Evolutionary conservation across 2,888 invertebrate species (phyloP).

Genomic region (Pheosia tremula): DNA sequence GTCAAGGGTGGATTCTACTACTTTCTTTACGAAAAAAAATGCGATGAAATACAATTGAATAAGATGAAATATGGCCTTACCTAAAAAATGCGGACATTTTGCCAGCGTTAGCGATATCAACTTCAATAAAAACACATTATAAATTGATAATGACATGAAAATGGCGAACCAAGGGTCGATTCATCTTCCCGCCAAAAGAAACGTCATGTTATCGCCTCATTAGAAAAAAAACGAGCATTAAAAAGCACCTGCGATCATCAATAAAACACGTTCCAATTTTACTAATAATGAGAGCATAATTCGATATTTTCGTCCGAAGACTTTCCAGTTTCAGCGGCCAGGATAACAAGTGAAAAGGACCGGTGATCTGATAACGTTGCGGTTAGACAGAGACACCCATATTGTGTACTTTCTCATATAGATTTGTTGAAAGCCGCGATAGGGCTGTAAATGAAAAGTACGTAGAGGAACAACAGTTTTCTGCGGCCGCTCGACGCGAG

Average conservation of each 20-base stretch:
- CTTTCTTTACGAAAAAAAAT: too few relatives aligned
- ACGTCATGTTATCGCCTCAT: constrained; percentile 28
- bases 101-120: too few relatives aligned
- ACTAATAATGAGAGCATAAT: constrained; percentile 52
- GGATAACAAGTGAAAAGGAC: constrained; percentile 61
- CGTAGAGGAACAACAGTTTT: constrained; percentile 32
- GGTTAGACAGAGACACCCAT: constrained; percentile 49
- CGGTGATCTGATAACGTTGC: constrained; percentile 21
- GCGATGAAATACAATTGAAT: too few relatives aligned
- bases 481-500: constrained; percentile 34
- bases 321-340: constrained; percentile 54
- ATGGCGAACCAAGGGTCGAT: too few relatives aligned
- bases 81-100: too few relatives aligned
- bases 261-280: constrained; percentile 46
- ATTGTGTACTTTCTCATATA: constrained; percentile 75
- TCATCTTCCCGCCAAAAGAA: constrained; percentile 36
- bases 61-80: too few relatives aligned
- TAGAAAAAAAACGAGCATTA: constrained; percentile 34
- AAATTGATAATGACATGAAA: too few relatives aligned
- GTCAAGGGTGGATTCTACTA: too few relatives aligned
- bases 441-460: constrained; percentile 21
- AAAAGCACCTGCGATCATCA: constrained; percentile 21
- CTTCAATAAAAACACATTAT: too few relatives aligned
- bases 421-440: constrained; percentile 75
- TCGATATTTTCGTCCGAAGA: constrained; percentile 52